phyloP scores from a whole-genome alignment of 2,113 vertebrate genomes.

The Manacus vitellinus region DNA sequence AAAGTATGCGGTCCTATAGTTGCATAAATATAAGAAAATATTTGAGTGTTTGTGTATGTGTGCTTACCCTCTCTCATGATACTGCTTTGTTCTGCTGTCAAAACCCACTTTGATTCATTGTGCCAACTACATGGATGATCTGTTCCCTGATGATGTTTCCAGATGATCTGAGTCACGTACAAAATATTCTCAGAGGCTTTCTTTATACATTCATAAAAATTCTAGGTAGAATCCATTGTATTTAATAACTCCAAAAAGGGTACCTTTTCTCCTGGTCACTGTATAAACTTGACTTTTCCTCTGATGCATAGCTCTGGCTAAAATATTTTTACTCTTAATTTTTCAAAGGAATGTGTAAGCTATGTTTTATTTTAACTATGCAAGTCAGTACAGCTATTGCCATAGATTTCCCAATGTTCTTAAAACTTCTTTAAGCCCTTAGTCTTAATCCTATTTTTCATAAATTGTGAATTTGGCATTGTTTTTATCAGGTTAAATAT shows the following conservation, averaged over 20 bases:
- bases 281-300: neutral
- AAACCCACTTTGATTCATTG: conserved; percentile 40
- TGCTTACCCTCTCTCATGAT: neutral
- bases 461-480: neutral
- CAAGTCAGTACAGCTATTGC: neutral
- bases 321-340: neutral
- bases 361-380: neutral
- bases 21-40: neutral
- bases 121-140: conserved; percentile 40
- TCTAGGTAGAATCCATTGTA: neutral
- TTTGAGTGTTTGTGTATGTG: neutral
- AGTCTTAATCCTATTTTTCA: neutral
- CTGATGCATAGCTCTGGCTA: neutral
- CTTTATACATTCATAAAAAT: neutral
- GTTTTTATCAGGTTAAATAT: neutral
- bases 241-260: neutral
- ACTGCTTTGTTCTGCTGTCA: conserved; percentile 46
- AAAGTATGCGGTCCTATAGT: neutral
- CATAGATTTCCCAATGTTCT: neutral
- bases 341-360: neutral
- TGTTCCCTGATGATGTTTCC: conserved; percentile 42
- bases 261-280: neutral
- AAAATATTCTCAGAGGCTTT: conserved; percentile 29
- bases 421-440: neutral
- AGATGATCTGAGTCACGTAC: neutral